Percentiles rank a stretch among this genome's conserved stretches.
These are phyloP conservation scores for Drosophila greeni DNA, from an alignment of 2,888 invertebrate species.

Conservation along the genomic window DNA sequence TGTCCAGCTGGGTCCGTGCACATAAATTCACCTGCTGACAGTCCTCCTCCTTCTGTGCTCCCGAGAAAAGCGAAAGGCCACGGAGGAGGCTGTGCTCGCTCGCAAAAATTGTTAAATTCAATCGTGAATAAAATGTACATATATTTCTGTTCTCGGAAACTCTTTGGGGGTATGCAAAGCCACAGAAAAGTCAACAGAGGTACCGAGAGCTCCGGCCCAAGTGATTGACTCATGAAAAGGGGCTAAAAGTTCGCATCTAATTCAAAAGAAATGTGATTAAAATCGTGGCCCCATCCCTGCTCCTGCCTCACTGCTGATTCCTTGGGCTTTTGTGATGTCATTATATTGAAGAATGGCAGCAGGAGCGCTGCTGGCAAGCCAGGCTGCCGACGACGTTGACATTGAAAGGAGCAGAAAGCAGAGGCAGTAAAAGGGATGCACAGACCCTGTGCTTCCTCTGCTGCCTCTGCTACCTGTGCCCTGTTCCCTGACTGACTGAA, in stretches of 20 bases:
- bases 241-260: constrained; percentile 64
- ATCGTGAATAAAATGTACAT: constrained; percentile 50
- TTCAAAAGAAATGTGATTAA: constrained; percentile 74
- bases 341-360: constrained; percentile 77
- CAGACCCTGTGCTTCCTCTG: constrained; percentile 16
- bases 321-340: constrained; percentile 77
- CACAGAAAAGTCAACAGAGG: constrained; percentile 17
- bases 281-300: constrained; percentile 57
- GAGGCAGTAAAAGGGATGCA: constrained; percentile 27
- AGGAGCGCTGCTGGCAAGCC: constrained; percentile 44
- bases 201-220: constrained; percentile 6
- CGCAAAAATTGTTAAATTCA: constrained; percentile 56
- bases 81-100: constrained; percentile 13
- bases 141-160: constrained; percentile 52
- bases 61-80: constrained; percentile 68
- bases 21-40: constrained; percentile 78
- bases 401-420: constrained; percentile 59
- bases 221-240: constrained; percentile 71
- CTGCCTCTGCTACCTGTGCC: constrained; percentile 8
- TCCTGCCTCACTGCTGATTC: constrained; percentile 50
- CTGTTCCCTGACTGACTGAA: constrained; percentile 60
- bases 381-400: constrained; percentile 46
- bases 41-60: constrained; percentile 45
- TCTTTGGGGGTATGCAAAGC: constrained; percentile 48
- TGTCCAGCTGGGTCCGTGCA: constrained; percentile 73